Base-by-base conservation (phyloP, 2,888 invertebrate species). In the Monochamus alternatus region DNA sequence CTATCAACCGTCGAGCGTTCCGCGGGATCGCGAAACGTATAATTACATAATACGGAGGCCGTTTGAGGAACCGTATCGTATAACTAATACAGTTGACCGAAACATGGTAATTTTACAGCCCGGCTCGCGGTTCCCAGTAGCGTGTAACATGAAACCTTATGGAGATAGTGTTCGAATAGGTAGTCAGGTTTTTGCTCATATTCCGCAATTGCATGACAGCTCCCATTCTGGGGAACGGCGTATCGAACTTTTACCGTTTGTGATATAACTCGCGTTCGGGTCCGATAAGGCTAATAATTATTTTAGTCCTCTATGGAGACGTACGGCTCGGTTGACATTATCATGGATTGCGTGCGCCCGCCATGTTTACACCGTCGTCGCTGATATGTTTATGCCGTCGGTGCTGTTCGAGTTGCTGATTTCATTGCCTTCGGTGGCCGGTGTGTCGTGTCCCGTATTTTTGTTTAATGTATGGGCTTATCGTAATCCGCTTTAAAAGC, bases 161-260 rank as follows among this genome's bases (percentile, higher is more conserved):
- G 68, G 65, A 77, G 72, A 77, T 76, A 77, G 77, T 73, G 74
- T 63, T 60, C 65, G 63, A 66, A 77, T 71, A 63, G 47, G 64
- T 62, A 67, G 74, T 74, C 55, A 59, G 76, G 60, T 79, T 79
- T 80, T 76, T 75, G 77, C 78, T 75, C 75, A 75, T 71, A 76
- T 67, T 74, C 72, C 44, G 67, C 67, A 73, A 67, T 83, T 76
- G 84, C 84, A 83, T 83, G 82, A 80, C 82, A 74, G 73, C 71
- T 60, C 59, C 74, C 81, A 80, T 78, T 80, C 81, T 73, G 72
- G 73, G 8, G 76, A 81, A 77, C 78, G 76, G 78, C 75, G 78
- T 83, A 83, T 83, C 78, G 81, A 81, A 81, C 79, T 81, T 78
- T 81, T 78, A 78, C 75, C 77, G 77, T 55, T 75, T 73, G 74